Percentiles rank a stretch among this genome's conserved stretches.
Evolutionary conservation across 2,888 invertebrate species (phyloP).

Genomic region (Isoperla grammatica): DNA sequence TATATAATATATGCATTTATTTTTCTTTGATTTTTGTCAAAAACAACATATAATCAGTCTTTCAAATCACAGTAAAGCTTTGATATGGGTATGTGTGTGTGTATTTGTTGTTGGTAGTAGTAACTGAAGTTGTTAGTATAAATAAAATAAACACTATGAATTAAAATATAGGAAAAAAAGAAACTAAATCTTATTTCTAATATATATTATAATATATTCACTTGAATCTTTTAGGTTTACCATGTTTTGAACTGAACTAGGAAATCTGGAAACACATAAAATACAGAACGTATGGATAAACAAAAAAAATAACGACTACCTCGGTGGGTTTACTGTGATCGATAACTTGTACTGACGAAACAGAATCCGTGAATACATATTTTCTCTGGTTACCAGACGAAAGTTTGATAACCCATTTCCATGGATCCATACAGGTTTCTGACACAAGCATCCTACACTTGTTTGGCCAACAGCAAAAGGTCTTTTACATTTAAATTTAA

Average conservation of each 20-base stretch:
- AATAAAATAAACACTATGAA: too few relatives aligned
- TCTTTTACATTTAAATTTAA: conserved; percentile 18
- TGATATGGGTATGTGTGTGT: conserved; percentile 43
- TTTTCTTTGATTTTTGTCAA: conserved; percentile 17
- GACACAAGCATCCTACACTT: neutral
- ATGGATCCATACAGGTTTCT: too few relatives aligned
- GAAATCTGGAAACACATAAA: conserved; percentile 1
- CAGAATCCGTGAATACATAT: conserved; percentile 5
- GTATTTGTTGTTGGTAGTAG: conserved; percentile 26
- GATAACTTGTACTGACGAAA: conserved; percentile 1
- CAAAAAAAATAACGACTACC: neutral
- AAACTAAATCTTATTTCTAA: too few relatives aligned
- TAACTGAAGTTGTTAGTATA: conserved; percentile 6
- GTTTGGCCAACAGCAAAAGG: conserved; percentile 33
- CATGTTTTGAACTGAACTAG: too few relatives aligned
- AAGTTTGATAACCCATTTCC: neutral
- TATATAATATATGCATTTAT: neutral
- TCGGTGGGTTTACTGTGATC: conserved; percentile 3
- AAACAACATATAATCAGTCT: conserved; percentile 46
- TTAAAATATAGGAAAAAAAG: too few relatives aligned
- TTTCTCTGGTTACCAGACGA: conserved; percentile 4
- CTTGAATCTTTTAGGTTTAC: too few relatives aligned
- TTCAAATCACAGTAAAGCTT: conserved; percentile 53
- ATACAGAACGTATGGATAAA: neutral
- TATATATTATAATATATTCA: too few relatives aligned